Percentiles rank a stretch among this genome's conserved stretches.
Conservation (phyloP, 2,113 vertebrate species). For the Galemys pyrenaicus region DNA sequence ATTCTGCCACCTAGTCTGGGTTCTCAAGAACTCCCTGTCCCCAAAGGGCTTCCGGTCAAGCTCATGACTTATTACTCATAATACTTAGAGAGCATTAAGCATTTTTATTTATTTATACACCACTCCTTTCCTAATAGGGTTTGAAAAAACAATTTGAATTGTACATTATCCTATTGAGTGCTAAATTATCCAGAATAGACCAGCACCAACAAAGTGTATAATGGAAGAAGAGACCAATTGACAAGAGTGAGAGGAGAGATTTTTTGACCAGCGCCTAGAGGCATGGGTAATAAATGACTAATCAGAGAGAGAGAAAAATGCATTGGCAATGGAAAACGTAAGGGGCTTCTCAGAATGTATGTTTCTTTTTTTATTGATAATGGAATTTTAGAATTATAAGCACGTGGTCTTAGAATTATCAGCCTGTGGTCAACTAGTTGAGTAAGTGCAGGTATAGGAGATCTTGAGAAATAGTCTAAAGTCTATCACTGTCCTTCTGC, state of each 20-base stretch:
- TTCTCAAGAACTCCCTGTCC: background rate
- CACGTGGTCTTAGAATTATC: accelerated
- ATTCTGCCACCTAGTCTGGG: background rate
- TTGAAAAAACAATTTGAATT: background rate
- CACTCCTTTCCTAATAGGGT: constrained; percentile 20
- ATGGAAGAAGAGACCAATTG: background rate
- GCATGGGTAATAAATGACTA: background rate
- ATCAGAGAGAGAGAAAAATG: background rate
- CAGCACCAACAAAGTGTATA: background rate
- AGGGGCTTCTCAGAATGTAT: background rate
- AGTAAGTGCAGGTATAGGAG: background rate
- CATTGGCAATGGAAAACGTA: background rate
- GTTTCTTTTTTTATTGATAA: background rate
- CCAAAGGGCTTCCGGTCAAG: background rate
- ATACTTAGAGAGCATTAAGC: background rate
- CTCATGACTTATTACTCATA: background rate
- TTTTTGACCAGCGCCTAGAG: background rate
- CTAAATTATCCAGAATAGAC: background rate
- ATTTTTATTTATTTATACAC: constrained; percentile 5
- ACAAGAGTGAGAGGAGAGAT: background rate
- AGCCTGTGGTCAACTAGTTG: background rate
- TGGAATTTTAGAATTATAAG: background rate
- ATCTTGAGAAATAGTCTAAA: background rate
- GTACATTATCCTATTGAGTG: background rate
- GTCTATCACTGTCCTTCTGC: background rate